Base-by-base conservation (phyloP, 1,140 invertebrate genomes). In the Papilio dardanus region DNA sequence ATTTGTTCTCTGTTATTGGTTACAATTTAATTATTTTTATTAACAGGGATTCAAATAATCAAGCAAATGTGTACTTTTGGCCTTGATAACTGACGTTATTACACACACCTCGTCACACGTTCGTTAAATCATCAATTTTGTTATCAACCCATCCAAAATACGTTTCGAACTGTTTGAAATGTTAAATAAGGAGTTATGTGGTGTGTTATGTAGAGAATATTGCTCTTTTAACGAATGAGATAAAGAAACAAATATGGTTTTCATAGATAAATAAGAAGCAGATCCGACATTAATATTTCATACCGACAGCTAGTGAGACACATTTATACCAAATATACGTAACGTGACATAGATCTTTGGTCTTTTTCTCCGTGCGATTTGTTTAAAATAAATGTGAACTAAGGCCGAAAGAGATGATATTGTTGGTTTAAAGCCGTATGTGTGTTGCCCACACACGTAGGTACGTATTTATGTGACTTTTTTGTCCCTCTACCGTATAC, bases 51-150 rank as follows among this genome's bases (percentile, higher is more conserved):
- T 3, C 21, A 58, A 28, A 58, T 0, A 24, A 28, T 58, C 1
- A 58, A 2, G 19, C 3, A 19, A 31, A 33, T n/a, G 28, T 65
- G 21, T 65, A 33, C 28, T 33, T 33, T 28, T n/a, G 16, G n/a
- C 3, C n/a, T 67, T 33, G 33, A 40, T 40, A 35, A 68, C 33
- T 37, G 66, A 68, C 40, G 33, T 35, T 68, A 68, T 68, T 19
- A 4, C 7, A 68, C 66, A 14, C 24, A 66, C 16, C 40, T 42
- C 28, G 14, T 66, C 30, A 66, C 19, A 40, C 10, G 2, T 40
- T 40, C 2, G 0, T 21, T 19, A 21, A 68, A 3, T 37, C 66
- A 68, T 67, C 33, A 68, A 68, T 68, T 35, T 40, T 40, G 40
- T 33, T 37, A 67, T 40, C 10, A 68, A 68, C 35, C 33, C 35